Evolutionary conservation across 2,113 vertebrate genomes (phyloP).

Genomic region (Oxyruncus cristatus): DNA sequence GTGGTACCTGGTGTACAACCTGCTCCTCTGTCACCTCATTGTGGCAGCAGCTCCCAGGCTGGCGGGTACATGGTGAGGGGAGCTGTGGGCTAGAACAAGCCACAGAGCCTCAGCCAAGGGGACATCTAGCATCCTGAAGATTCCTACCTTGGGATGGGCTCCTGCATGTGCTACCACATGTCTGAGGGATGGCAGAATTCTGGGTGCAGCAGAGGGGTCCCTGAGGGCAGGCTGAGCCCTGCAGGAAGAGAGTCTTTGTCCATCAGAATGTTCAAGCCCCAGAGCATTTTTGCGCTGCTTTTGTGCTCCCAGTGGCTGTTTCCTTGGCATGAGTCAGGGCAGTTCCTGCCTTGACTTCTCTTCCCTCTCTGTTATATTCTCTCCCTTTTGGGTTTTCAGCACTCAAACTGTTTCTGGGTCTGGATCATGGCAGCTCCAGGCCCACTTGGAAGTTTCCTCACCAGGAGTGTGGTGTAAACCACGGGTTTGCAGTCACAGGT

Average conservation of each 20-base stretch:
- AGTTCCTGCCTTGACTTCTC: not conserved
- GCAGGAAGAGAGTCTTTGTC: not conserved
- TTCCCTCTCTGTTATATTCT: not conserved
- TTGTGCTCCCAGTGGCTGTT: not conserved
- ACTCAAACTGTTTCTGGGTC: not conserved
- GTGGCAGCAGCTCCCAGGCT: not conserved
- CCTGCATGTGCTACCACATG: accelerated
- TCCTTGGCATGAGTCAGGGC: not conserved
- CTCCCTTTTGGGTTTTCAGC: not conserved
- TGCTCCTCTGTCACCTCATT: not conserved
- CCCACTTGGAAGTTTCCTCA: not conserved
- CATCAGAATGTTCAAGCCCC: too few relatives aligned
- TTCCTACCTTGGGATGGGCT: not conserved
- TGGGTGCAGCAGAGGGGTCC: not conserved
- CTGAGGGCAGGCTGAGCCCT: not conserved
- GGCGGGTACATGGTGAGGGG: accelerated
- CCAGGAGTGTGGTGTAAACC: accelerated
- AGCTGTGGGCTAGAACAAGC: not conserved
- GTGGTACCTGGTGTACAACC: accelerated
- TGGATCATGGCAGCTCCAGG: not conserved
- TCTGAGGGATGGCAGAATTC: too few relatives aligned
- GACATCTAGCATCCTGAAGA: not conserved
- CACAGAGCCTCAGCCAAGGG: not conserved
- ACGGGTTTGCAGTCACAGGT: accelerated
- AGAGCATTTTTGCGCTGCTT: not conserved